Base-by-base conservation (phyloP, 2,113 vertebrate genomes). In the Eubucco bourcierii region DNA sequence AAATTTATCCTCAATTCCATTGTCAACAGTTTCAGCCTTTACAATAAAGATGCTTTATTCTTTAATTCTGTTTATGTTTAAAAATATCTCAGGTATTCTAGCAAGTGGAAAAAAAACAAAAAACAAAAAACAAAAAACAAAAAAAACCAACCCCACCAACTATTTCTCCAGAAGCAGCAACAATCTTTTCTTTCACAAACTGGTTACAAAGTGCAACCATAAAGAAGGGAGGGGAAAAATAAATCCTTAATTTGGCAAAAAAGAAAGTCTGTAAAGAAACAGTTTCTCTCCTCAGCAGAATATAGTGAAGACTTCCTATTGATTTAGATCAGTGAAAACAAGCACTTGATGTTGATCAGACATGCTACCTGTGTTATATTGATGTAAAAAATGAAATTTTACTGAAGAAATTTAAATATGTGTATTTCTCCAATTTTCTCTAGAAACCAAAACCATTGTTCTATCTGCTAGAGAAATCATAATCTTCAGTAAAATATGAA, bases 291-390 rank as follows among this genome's bases (percentile, higher is more conserved):
- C 75, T 46, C 27, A 84, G 72, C 31, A 87, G 60, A 29, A 71
- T 10, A 12, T 61, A 70, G n/a, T 10, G 5, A 90, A 92, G 89
- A 19, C 1, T 25, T 76, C 53, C 20, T 29, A 23, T 67, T 39
- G 71, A 88, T 91, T 89, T 77, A 87, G 39, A 81, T 37, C 29
- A 94, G 50, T 13, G 78, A 50, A 92, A 84, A 83, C 34, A 90
- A 94, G 50, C 18, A 74, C 73, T 92, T 96, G 75, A 84, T 85
- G 70, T 52, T 88, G 66, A 96, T 28, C 64, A 16, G 31, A 31
- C 12, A 33, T 90, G 80, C 89, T 93, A 72, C 70, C n/a, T 92
- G 67, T 71, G 71, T 37, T 67, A 59, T 90, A 91, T 25, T 84
- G 29, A 68, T 81, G 55, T 80, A 72, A 91, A 89, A 67, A 86